Base-by-base conservation (phyloP, 2,888 invertebrate genomes). In the Chrysolina haemoptera region DNA sequence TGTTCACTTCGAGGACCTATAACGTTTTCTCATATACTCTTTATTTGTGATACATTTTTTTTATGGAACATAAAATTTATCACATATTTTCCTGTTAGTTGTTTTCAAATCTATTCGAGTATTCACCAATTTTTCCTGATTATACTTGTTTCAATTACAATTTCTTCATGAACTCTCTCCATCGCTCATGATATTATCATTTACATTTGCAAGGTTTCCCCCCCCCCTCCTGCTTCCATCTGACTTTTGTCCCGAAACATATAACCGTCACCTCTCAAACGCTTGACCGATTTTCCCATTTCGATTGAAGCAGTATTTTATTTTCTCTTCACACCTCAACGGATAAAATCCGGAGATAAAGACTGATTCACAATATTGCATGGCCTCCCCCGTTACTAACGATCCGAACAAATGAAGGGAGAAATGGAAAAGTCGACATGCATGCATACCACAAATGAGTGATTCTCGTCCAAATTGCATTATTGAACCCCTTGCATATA, bases 391-490 rank as follows among this genome's bases (percentile, higher is more conserved):
- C 35, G 22, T 59, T 59, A 35, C 27, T 35, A 55, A 55, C 55
- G 55, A 55, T 18, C 10, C 2, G 14, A 59, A 59, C 59, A 35
- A 59, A 59, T 35, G 59, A 59, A 59, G 59, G 59, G 59, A 59
- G 59, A 59, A 59, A 59, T 59, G 35, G 59, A 59, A 59, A 59
- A 59, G 59, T 59, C 16, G 35, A 59, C 59, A 12, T 27, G 59
- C 59, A 35, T 59, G 16, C 59, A 35, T 59, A 27, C 59, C 59
- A 59, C 59, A 59, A 59, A 59, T 59, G 59, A 59, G n/a, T 59
- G 59, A 59, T 59, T 35, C 27, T 11, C 27, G 5, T 59, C n/a
- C 59, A 53, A 20, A 53, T 59, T 59, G 27, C 27, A 59, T 27
- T 59, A n/a, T 14, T 59, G 22, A 59, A 27, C 35, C 35, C 59